Percentiles rank a stretch among this genome's conserved stretches.
Evolutionary conservation across 2,797 vertebrate genomes (phyloP).

Genomic region (Dipus sagitta): DNA sequence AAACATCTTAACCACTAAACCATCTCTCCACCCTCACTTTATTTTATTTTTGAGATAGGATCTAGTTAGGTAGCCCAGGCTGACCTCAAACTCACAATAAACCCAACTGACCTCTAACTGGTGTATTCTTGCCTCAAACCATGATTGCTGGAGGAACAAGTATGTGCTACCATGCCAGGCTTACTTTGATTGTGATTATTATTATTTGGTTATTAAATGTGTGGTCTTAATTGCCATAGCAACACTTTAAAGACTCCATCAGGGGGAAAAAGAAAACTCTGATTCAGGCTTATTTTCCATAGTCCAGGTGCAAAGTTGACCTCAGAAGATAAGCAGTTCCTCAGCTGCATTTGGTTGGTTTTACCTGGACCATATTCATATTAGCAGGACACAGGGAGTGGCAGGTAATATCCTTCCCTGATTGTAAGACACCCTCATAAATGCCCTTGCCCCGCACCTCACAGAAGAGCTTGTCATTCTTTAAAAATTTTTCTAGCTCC

Average conservation of each 20-base stretch:
- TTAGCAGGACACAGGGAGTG: not conserved
- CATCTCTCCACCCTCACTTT: too few relatives aligned
- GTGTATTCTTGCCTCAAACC: too few relatives aligned
- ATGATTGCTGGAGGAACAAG: too few relatives aligned
- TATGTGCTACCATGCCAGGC: not conserved
- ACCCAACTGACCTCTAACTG: not conserved
- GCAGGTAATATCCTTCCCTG: not conserved
- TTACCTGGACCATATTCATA: not conserved
- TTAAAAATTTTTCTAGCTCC: too few relatives aligned
- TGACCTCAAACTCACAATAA: not conserved
- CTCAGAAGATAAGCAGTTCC: not conserved
- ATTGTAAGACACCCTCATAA: not conserved
- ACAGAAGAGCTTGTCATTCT: too few relatives aligned
- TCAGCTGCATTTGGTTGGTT: not conserved
- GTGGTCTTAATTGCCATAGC: constrained; percentile 73
- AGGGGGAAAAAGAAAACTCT: not conserved
- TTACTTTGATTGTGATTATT: constrained; percentile 38
- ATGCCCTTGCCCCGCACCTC: not conserved
- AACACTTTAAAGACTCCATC: constrained; percentile 60
- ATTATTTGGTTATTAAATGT: constrained; percentile 2
- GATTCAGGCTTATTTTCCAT: not conserved
- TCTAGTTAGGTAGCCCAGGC: not conserved
- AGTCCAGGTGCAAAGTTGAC: not conserved
- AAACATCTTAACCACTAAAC: too few relatives aligned
- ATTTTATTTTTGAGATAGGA: too few relatives aligned